Evolutionary conservation across 1,140 invertebrate species (phyloP).

Genomic region (Zaprionus camerounensis): DNA sequence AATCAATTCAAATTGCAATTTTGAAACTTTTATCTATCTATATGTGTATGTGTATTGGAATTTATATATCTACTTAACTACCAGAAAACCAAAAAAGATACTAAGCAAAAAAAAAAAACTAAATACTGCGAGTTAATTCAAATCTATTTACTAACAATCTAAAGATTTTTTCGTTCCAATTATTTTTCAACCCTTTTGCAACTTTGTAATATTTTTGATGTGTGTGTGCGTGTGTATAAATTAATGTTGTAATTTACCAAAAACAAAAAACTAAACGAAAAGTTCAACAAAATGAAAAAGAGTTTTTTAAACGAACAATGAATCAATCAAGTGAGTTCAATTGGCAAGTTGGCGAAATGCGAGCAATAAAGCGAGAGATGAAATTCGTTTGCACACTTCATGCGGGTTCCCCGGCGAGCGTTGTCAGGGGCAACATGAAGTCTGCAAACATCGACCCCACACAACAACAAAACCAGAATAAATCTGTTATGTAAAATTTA

Average conservation of each 20-base stretch:
- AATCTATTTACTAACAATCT: slow-evolving; percentile 47
- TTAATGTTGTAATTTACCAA: slow-evolving; percentile 79
- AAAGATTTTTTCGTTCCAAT: slow-evolving; percentile 51
- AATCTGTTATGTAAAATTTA: too few species aligned
- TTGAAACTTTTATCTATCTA: slow-evolving; percentile 67
- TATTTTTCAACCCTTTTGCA: slow-evolving; percentile 75
- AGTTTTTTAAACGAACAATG: slow-evolving; percentile 60
- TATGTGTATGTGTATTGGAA: slow-evolving; percentile 76
- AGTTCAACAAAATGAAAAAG: slow-evolving; percentile 70
- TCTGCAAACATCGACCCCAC: slow-evolving; percentile 28
- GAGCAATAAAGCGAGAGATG: slow-evolving; percentile 44
- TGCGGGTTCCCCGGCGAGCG: background rate
- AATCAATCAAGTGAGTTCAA: slow-evolving; percentile 81
- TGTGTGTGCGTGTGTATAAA: slow-evolving; percentile 77
- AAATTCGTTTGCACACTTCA: slow-evolving; percentile 45
- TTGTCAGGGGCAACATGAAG: slow-evolving; percentile 18
- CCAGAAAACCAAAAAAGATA: slow-evolving; percentile 27
- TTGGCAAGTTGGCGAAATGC: slow-evolving; percentile 77
- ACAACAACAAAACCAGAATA: slow-evolving; percentile 17
- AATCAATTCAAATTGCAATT: slow-evolving; percentile 55
- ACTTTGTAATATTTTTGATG: slow-evolving; percentile 67
- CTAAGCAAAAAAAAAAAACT: slow-evolving; percentile 26
- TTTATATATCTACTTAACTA: slow-evolving; percentile 52
- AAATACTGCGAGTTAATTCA: slow-evolving; percentile 39
- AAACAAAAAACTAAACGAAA: slow-evolving; percentile 68